These are phyloP conservation scores for Eleutherodactylus coqui DNA, from an alignment of 2,797 vertebrate genomes.

Conservation along the genomic window DNA sequence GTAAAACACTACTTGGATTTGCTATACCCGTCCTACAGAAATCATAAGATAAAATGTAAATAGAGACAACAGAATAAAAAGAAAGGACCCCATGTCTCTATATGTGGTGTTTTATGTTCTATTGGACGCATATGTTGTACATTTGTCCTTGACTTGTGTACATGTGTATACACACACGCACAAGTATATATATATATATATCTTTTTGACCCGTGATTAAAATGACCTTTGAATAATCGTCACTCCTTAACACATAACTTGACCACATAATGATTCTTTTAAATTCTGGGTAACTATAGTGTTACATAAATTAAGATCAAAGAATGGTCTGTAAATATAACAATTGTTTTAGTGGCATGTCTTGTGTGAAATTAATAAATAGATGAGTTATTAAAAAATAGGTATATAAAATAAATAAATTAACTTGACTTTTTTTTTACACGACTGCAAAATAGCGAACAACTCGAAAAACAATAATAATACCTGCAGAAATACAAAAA, in stretches of 20 bases:
- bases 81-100: not conserved
- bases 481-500: not conserved
- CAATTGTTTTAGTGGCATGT: not conserved
- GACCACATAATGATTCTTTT: not conserved
- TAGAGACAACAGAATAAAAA: not conserved
- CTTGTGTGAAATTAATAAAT: not conserved
- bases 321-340: not conserved
- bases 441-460: not conserved
- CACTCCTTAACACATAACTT: not conserved
- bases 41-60: not conserved
- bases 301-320: not conserved
- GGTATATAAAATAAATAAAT: not conserved
- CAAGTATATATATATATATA: no score
- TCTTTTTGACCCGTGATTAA: not conserved
- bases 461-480: no score
- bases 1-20: no score
- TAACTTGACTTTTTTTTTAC: not conserved
- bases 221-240: conserved; percentile 4
- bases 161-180: not conserved
- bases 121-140: not conserved
- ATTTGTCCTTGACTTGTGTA: no score
- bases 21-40: no score
- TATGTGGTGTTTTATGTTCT: not conserved
- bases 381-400: not conserved
- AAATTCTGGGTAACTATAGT: not conserved